Base-by-base conservation (phyloP, 2,797 vertebrate genomes). In the Mallotus villosus region DNA sequence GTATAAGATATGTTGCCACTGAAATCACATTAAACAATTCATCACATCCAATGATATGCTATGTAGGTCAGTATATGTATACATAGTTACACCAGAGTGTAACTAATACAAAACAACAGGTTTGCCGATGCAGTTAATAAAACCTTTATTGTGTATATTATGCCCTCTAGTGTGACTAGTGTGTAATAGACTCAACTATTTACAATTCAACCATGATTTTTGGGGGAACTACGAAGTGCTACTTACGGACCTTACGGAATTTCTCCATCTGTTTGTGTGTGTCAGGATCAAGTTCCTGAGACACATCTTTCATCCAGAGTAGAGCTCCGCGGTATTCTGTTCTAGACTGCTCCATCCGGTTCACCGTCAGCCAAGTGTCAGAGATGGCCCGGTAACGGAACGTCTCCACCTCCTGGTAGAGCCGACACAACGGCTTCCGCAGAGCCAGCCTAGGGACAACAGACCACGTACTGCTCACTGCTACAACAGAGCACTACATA, bases 221-320 rank as follows among this genome's bases (percentile, higher is more conserved):
- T 55, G 12, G 19, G 12, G 14, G 14, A 55, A 19, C 6, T 27
- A 53, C 51, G 4, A 5, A 55, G 14, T 16, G 51, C 51, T 55
- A 55, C 16, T 55, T 55, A n/a, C n/a, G 7, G 55, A 99, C 98
- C 96, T 97, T 99, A 68, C 98, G 93, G 84, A 99, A 99, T 80
- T 98, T 99, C 85, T 99, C 97, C 97, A 99, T 98, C 88, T 99
- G 98, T 73, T 98, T 99, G 73, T 94, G 94, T 6, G 97, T 95
- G 82, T 99, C 97, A 1, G 98, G 98, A 81, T 99, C 97, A 60
- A 99, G 92, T 84, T 99, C 97, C 87, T 98, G 97, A 59, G 97
- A 99, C 14, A 97, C 94, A 1, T 99, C 98, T 89, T 99, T 99
- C 98, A 99, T 99, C 98, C 98, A 99, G 0, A 99, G 92, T 0